Evolutionary conservation across 2,888 invertebrate species (phyloP), one percentile per base, ranked within the genome.

Genomic region (Tinea semifulvella): DNA sequence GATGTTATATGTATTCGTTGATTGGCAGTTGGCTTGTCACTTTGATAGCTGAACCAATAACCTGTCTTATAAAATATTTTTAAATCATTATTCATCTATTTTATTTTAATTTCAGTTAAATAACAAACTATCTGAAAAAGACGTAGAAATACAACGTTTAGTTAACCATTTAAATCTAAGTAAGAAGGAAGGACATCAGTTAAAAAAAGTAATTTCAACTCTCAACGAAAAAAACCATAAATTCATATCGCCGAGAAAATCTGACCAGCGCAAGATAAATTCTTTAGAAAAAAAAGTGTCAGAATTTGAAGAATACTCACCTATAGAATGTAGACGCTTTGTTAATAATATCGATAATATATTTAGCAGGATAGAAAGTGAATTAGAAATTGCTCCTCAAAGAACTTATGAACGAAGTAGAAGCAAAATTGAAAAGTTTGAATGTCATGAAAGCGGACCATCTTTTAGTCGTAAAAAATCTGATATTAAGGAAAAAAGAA

Each of bases 311-410:
- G 66, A 74, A 3, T 55, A 55, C 3, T 42, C 56, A 56, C 42
- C 48, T 52, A 19, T 55, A 61, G 38, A 55, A 54, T 36, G 58
- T 2, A 20, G 60, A 31, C 58, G 53, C 10, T 59, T 52, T 22
- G 49, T 53, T 2, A 62, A 65, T 31, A 47, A 73, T 46, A 53
- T 80, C 14, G 73, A 77, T 49, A 64, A 60, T 47, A 57, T 80
- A 42, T 71, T 79, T 13, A 69, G 70, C 60, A 68, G 69, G 31
- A 60, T 79, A 5, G 80, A 79, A 61, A 62, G 72, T 19, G 80
- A 80, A 55, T 53, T 80, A 42, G 65, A 58, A 25, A 52, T 61
- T 42, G 64, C 65, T 10, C 31, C 54, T 10, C n/a, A 38, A n/a
- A 31, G 31, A 31, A 31, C 5, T 14, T 11, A 31, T 26, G 11